Base-by-base conservation (phyloP, 1,140 invertebrate species). In the Antheraea mylitta region DNA sequence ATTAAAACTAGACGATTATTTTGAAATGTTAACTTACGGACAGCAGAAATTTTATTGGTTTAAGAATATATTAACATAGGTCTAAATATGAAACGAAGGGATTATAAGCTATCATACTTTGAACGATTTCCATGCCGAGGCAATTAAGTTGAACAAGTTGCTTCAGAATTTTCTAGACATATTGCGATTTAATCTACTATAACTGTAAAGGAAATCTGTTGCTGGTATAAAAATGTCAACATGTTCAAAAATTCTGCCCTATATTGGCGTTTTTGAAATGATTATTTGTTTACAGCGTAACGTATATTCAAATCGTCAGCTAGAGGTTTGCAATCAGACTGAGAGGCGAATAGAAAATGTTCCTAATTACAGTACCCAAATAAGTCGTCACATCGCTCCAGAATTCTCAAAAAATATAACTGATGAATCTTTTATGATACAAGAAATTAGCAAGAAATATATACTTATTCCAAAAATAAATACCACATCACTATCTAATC, bases 361-460 rank as follows among this genome's bases (percentile, higher is more conserved):
- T 53, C 11, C 5, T 53, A 16, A 53, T 53, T 16, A 16, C 11
- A 61, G 36, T 61, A 61, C 60, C 19, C 60, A 30, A 22, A 22
- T 61, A 61, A 30, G 5, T 61, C 60, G 18, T n/a, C 60, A 22
- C 16, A 16, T 61, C 19, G 10, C 18, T 61, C 16, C 18, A 7
- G 60, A 61, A 9, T 22, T 22, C 9, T 18, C 60, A 3, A 61
- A 13, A 61, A 22, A 22, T 10, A 42, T 42, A 16, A n/a, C 5
- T 53, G 16, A 53, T 53, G 45, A 53, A 53, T n/a, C 45, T 16
- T n/a, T 53, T 53, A 64, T 36, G 18, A 73, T 91, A 9, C 79
- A 85, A 71, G 85, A 86, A 82, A 80, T 91, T 36, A 82, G 81
- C 64, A 83, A 89, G 69, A 89, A 86, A 69, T 91, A 81, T 71